Conservation (phyloP, 1,140 invertebrate genomes). For the Berghia stephanieae region DNA sequence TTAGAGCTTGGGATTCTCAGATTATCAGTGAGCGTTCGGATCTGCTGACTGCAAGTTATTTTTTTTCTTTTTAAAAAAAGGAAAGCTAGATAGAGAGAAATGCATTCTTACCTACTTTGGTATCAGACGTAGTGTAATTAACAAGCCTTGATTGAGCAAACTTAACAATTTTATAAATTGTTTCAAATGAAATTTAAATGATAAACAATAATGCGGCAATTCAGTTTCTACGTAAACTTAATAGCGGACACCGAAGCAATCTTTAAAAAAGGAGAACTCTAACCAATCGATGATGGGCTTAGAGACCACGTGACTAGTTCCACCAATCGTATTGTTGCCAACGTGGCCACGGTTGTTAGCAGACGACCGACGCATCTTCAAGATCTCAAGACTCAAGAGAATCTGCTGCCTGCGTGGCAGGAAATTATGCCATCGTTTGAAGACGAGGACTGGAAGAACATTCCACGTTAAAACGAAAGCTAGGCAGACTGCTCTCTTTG, state of each 20-base stretch:
- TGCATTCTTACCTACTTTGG: no score
- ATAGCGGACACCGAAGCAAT: constrained; percentile 25
- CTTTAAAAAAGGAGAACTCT: constrained; percentile 32
- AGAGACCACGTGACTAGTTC: constrained; percentile 35
- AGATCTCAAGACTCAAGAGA: not conserved
- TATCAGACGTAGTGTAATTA: not conserved
- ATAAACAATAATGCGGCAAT: not conserved
- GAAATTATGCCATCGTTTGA: no score
- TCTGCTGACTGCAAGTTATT: no score
- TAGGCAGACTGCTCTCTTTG: no score
- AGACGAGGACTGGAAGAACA: no score
- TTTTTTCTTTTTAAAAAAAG: no score
- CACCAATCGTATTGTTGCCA: constrained; percentile 50
- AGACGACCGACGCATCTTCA: constrained; percentile 21
- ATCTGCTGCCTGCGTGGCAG: constrained; percentile 30
- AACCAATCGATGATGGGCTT: constrained; percentile 39
- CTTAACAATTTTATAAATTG: not conserved
- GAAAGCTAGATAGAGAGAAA: no score
- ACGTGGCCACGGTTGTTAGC: constrained; percentile 43
- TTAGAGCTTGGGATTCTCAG: no score
- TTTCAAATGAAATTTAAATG: not conserved
- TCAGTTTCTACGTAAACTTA: not conserved
- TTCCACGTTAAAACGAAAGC: no score
- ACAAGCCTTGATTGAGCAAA: not conserved
- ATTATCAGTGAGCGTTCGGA: no score